Evolutionary conservation across 92 coral and sea anemone genomes (phyloP).

Genomic region (Anthopleura xanthogrammica): DNA sequence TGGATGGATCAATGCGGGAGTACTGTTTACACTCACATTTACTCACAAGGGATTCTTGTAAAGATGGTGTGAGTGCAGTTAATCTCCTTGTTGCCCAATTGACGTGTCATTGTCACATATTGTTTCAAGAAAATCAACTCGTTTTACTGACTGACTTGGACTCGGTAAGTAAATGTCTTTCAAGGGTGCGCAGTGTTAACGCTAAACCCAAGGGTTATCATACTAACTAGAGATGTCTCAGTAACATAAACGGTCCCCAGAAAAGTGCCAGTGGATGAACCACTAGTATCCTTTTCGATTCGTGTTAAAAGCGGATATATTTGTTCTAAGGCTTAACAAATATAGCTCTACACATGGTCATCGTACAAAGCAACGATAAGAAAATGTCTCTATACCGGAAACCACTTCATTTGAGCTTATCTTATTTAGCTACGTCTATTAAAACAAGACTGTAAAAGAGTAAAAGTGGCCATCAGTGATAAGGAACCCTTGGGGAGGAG

Average conservation of each 20-base stretch:
- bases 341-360: constrained; percentile 19
- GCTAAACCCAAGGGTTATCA: neutral
- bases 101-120: constrained; percentile 19
- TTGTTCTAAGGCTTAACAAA: neutral
- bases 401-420: constrained; percentile 36
- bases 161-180: neutral
- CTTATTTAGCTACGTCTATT: constrained; percentile 27
- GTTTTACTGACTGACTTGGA: neutral
- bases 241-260: neutral
- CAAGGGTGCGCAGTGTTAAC: neutral
- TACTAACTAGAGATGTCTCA: neutral
- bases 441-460: constrained; percentile 19
- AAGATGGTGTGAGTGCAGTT: constrained; percentile 9
- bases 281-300: neutral
- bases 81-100: constrained; percentile 31
- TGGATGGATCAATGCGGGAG: neutral
- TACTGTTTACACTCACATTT: neutral
- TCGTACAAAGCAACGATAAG: constrained; percentile 25
- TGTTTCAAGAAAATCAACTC: neutral
- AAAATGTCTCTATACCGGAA: constrained; percentile 42
- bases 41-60: neutral
- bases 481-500: constrained; percentile 19
- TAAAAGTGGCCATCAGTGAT: constrained; percentile 18
- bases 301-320: constrained; percentile 10
- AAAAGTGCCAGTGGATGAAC: neutral